These are phyloP conservation scores for Paraplagusia blochii DNA, from an alignment of 2,113 vertebrate genomes.

Conservation along the genomic window DNA sequence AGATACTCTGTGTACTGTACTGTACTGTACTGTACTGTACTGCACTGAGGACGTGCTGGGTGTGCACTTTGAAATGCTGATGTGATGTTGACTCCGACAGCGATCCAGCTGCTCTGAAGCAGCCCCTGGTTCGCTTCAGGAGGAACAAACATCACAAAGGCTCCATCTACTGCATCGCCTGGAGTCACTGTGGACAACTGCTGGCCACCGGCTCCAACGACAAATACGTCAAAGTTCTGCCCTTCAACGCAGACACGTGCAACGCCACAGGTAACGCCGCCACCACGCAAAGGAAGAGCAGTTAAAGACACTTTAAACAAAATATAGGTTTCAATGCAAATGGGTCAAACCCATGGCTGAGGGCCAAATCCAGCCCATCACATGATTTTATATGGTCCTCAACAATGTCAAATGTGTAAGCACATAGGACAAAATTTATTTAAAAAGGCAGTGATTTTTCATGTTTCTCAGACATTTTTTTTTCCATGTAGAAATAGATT, in stretches of 20 bases:
- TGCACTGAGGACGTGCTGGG: too few species aligned
- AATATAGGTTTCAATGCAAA: too few species aligned
- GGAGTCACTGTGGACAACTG: constrained; percentile 95
- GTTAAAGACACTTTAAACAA: too few species aligned
- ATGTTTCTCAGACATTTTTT: too few species aligned
- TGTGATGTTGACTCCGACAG: constrained; percentile 54
- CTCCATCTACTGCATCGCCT: constrained; percentile 97
- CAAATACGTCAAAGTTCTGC: constrained; percentile 96
- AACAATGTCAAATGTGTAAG: too few species aligned
- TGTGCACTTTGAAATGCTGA: neutral
- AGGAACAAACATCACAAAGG: constrained; percentile 99
- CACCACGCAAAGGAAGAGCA: neutral
- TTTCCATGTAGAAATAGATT: too few species aligned
- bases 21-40: too few species aligned
- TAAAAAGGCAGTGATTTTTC: too few species aligned
- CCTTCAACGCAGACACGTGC: constrained; percentile 92
- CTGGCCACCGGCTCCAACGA: constrained; percentile 97
- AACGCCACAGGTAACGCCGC: constrained; percentile 86
- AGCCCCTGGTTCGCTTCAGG: constrained; percentile 90
- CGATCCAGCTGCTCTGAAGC: constrained; percentile 75
- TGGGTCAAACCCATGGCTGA: too few species aligned
- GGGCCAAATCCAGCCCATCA: too few species aligned
- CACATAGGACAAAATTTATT: too few species aligned
- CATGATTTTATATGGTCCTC: too few species aligned
- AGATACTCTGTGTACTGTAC: constrained; percentile 2